Conservation (phyloP, 2,113 vertebrate genomes). For the Hemichromis elongatus region DNA sequence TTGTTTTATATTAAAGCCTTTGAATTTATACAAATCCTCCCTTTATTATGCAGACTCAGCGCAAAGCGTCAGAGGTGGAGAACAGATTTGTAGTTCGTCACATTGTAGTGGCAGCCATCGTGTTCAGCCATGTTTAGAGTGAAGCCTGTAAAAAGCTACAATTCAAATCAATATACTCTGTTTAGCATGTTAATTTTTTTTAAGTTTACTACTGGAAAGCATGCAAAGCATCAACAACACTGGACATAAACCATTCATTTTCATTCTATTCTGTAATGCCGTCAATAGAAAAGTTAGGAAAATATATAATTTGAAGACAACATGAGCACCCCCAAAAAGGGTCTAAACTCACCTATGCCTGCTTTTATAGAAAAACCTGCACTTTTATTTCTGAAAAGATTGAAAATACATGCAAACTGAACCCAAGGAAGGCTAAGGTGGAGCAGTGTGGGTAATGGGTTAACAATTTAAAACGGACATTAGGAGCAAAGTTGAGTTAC, state of each 20-base stretch:
- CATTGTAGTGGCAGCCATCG: background rate
- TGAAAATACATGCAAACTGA: background rate
- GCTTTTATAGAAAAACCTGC: background rate
- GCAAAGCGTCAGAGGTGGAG: no score
- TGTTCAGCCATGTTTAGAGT: background rate
- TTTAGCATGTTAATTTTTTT: background rate
- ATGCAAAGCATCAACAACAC: background rate
- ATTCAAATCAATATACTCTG: background rate
- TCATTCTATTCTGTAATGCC: background rate
- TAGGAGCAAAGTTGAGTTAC: background rate
- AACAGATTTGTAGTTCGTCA: no score
- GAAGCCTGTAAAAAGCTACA: background rate
- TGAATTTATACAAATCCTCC: background rate
- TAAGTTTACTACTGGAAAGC: background rate
- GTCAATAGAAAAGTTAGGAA: background rate
- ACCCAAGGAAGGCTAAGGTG: background rate
- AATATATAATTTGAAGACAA: background rate
- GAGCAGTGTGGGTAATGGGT: background rate
- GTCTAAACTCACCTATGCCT: background rate
- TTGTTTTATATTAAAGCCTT: background rate
- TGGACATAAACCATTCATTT: background rate
- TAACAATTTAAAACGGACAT: background rate
- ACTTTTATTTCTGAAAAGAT: background rate
- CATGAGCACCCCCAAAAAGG: background rate
- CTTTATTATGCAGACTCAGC: background rate